phyloP scores from a whole-genome alignment of 2,113 vertebrate species.

The Condylura cristata region DNA sequence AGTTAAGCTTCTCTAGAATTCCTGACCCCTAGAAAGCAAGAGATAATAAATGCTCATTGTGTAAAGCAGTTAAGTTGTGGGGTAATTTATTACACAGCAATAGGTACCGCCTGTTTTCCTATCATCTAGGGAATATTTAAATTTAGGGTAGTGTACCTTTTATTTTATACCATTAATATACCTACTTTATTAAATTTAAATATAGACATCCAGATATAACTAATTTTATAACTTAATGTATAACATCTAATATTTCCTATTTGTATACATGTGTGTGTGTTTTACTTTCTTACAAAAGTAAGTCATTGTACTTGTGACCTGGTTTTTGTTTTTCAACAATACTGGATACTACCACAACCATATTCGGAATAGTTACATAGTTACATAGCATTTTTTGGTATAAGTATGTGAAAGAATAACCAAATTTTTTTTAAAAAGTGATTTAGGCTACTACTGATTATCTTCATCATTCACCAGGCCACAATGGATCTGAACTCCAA shows the following conservation, averaged over 20 bases:
- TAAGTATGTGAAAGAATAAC: neutral
- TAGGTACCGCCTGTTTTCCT: neutral
- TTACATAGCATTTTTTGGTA: neutral
- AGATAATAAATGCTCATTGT: neutral
- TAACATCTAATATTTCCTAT: constrained; percentile 5
- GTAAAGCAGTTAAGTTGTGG: neutral
- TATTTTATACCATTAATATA: neutral
- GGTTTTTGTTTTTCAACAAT: neutral
- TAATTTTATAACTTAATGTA: neutral
- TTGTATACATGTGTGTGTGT: neutral
- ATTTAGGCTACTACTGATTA: neutral
- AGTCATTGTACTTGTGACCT: neutral
- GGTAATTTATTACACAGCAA: neutral
- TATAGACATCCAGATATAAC: neutral
- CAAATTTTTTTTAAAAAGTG: neutral
- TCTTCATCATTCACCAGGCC: neutral
- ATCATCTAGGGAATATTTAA: neutral
- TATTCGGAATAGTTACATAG: neutral
- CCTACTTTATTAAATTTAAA: neutral
- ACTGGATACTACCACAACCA: neutral
- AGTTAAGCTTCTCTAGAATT: neutral
- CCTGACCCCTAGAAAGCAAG: neutral
- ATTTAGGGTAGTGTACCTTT: neutral
- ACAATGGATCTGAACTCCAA: neutral
- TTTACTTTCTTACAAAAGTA: constrained; percentile 39